Base-by-base conservation (phyloP, 2,797 vertebrate genomes). In the Hypotaenidia philippensis region DNA sequence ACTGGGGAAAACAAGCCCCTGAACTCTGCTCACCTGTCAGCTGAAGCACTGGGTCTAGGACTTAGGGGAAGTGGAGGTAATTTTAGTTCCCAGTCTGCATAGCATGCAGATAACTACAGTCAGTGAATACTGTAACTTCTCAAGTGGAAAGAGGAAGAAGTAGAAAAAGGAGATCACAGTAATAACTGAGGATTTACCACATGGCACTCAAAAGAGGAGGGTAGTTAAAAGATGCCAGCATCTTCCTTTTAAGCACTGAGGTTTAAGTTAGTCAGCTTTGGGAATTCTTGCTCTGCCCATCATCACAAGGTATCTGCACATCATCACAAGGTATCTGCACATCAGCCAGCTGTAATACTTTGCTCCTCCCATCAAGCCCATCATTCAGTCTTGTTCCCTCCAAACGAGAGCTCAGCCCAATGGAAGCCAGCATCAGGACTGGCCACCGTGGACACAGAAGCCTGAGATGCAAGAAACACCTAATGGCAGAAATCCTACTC, bases 301-400 rank as follows among this genome's bases (percentile, higher is more conserved):
- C n/a, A 59, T 26, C 29, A n/a, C 20, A 34, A n/a, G 19, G 47
- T 64, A 31, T 26, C 9, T 26, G 1, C 17, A 3, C 0, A 0
- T 32, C 60, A 63, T 26, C 29, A n/a, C 20, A 34, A n/a, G 19
- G 47, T 64, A 31, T 26, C 9, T 26, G 1, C 17, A 3, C 0
- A 0, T 32, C 60, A 63, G 41, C 11, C 1, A 31, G 38, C 8
- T 32, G 25, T 20, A 53, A 44, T 7, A 17, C 6, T 45, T 68
- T n/a, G 17, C 16, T 71, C 59, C 25, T 40, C 5, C 15, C 50
- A 22, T 40, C 55, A 36, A 22, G 22, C n/a, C 47, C 27, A 20
- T 17, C 59, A 65, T 13, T 49, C 44, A 81, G 47, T 41, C 56
- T 44, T 27, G 5, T 14, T 64, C 9, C 64, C 60, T 50, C 76